Conservation (phyloP, 2,888 invertebrate genomes). For the Euzophera pinguis region DNA sequence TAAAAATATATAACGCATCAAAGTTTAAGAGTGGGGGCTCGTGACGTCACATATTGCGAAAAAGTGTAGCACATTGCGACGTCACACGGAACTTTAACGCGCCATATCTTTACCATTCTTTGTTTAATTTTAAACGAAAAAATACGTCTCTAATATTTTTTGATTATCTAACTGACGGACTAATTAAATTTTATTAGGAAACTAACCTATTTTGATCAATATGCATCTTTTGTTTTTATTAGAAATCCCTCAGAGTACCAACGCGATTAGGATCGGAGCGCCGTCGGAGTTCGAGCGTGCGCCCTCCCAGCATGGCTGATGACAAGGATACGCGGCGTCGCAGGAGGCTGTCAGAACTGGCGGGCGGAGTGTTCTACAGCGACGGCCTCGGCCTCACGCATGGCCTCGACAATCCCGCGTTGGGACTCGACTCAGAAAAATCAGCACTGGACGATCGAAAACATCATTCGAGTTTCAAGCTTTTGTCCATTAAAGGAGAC, state of each 20-base stretch:
- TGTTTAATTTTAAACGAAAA: no score
- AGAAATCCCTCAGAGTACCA: slow-evolving; percentile 61
- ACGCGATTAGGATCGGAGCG: slow-evolving; percentile 59
- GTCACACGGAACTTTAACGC: no score
- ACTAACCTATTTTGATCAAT: no score
- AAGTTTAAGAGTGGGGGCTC: no score
- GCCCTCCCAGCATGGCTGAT: slow-evolving; percentile 59
- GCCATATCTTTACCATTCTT: no score
- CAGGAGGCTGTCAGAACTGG: slow-evolving; percentile 67
- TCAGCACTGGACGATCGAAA: slow-evolving; percentile 43
- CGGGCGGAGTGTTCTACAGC: slow-evolving; percentile 74
- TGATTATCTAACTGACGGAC: no score
- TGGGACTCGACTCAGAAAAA: slow-evolving; percentile 60
- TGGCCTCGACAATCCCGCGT: slow-evolving; percentile 63
- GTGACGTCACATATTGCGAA: no score
- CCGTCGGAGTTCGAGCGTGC: slow-evolving; percentile 66
- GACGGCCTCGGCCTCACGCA: slow-evolving; percentile 47
- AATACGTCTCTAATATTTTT: no score
- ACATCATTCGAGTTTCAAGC: slow-evolving; percentile 42
- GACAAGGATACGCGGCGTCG: slow-evolving; percentile 69
- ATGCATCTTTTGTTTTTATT: slow-evolving; percentile 16
- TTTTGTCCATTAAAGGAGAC: slow-evolving; percentile 30
- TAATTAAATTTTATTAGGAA: no score
- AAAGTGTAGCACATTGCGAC: no score
- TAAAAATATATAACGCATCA: no score